Evolutionary conservation across 2,797 vertebrate genomes (phyloP).

Genomic region (Neosilurus hyrtlii): DNA sequence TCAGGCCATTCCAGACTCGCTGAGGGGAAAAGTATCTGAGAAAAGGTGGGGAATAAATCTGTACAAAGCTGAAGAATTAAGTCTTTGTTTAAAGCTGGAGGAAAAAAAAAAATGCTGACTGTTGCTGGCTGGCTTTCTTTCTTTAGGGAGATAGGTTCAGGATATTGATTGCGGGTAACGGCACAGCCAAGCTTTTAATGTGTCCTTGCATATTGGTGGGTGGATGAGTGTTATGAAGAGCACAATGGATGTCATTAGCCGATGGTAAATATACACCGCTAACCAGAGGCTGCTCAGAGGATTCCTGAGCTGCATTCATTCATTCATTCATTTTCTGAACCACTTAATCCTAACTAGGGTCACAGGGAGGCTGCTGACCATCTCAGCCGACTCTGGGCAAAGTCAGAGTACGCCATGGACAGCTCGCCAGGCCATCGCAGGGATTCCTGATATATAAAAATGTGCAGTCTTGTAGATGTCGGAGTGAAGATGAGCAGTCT

Average conservation of each 20-base stretch:
- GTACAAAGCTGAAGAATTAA: slow-evolving; percentile 46
- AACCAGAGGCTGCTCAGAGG: neutral
- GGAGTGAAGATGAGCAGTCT: too few relatives aligned
- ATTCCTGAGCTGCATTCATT: neutral
- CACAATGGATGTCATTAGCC: neutral
- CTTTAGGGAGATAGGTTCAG: slow-evolving; percentile 19
- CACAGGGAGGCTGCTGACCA: too few relatives aligned
- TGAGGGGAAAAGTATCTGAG: slow-evolving; percentile 49
- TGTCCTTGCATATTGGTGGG: slow-evolving; percentile 8
- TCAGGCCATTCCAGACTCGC: slow-evolving; percentile 50
- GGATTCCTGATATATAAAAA: too few relatives aligned
- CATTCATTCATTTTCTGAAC: too few relatives aligned
- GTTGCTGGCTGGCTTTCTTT: slow-evolving; percentile 31
- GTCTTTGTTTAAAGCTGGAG: slow-evolving; percentile 62
- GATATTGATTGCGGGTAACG: slow-evolving; percentile 26
- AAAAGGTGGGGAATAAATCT: slow-evolving; percentile 36
- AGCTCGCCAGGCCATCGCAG: too few relatives aligned
- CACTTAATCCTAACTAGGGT: too few relatives aligned
- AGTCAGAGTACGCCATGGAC: too few relatives aligned
- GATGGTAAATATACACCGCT: slow-evolving; percentile 6
- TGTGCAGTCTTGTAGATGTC: too few relatives aligned
- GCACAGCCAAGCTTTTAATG: neutral
- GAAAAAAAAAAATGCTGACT: slow-evolving; percentile 39
- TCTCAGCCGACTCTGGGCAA: too few relatives aligned
- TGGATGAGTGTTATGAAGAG: slow-evolving; percentile 13